Base-by-base conservation (phyloP, 2,888 invertebrate species). In the Nomada lathburiana region DNA sequence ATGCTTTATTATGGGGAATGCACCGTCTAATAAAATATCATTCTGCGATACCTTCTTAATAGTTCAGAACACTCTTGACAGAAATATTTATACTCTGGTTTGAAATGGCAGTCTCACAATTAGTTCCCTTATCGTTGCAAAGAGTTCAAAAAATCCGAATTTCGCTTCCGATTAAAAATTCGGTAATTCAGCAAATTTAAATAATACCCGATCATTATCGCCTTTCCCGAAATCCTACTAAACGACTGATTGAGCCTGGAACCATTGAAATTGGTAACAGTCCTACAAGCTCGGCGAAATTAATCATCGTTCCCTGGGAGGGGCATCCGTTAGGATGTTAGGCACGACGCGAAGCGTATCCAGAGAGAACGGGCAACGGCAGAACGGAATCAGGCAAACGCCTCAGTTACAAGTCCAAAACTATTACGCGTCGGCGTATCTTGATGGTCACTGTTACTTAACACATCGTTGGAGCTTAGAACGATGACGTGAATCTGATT, bases 311-410 rank as follows among this genome's bases (percentile, higher is more conserved):
- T 64, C 44, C 67, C 63, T 53, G 50, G 63, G 50, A 23, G 47
- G 59, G 53, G 63, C 69, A 57, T 75, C 82, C 82, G 82, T 82
- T 82, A 82, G 82, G 71, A 82, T 72, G 71, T 82, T 73, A 55
- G 81, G 42, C 11, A 80, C 65, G 68, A 74, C 55, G 65, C 26
- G 72, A 80, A 69, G 75, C 81, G 80, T 74, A 73, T 73, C 74
- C 68, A n/a, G 64, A 64, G 69, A 18, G 60, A 36, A 36, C 36
- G 36, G 36, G 7, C 65, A 80, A 76, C 80, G 59, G 53, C 80
- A 65, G 63, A 81, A 74, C 80, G 70, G 60, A 82, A 81, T 71
- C 65, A n/a, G 44, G 55, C 52, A 55, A 63, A 62, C 74, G 18
- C 60, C 29, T 62, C 57, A 23, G 65, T 62, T 65, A 57, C 36